Base-by-base conservation (phyloP, 2,797 vertebrate genomes). In the Urocyon cinereoargenteus region DNA sequence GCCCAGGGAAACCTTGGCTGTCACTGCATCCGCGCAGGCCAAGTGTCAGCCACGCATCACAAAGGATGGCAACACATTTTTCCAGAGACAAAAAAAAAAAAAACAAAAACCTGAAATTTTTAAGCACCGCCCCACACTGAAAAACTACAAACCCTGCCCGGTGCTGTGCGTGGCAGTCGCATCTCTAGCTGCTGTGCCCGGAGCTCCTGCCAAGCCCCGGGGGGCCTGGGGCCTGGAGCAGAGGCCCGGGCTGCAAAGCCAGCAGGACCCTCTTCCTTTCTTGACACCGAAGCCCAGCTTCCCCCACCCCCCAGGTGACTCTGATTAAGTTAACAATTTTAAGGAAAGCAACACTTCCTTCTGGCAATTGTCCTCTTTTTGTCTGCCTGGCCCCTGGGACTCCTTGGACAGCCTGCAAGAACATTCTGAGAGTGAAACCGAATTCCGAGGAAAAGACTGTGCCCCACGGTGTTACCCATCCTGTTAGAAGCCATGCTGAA, bases 81-180 rank as follows among this genome's bases (percentile, higher is more conserved):
- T 49, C 16, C 4, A 15, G 40, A 40, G 6, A 21, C 1, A 5
- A 40, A 40, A 45, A 45, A 8, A 45, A 8, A 45, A 45, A 45
- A 45, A 45, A 45, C 7, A 45, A 40, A 22, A 53, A 18, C 14
- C 22, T 31, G 51, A 81, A 97, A 88, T 72, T 94, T 89, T 57
- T 26, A 75, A 91, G 66, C 85, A 95, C 28, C 10, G 22, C 62
- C 57, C 62, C 26, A 86, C 61, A 73, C 82, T n/a, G 19, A 86
- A 75, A 81, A 75, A 45, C 79, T 94, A 64, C 61, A 91, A 59
- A 85, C 66, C 66, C 88, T 96, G 40, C 85, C 88, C 1, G 40
- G 6, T 45, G 40, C 40, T 45, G 40, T 45, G 40, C 40, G 7
- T 45, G 40, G 40, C 40, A 8, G 40, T 45, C 40, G 40, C 40